Percentiles rank a stretch among this genome's conserved stretches.
Conservation (phyloP, 2,888 invertebrate species). For the Iselma pallidipennis region DNA sequence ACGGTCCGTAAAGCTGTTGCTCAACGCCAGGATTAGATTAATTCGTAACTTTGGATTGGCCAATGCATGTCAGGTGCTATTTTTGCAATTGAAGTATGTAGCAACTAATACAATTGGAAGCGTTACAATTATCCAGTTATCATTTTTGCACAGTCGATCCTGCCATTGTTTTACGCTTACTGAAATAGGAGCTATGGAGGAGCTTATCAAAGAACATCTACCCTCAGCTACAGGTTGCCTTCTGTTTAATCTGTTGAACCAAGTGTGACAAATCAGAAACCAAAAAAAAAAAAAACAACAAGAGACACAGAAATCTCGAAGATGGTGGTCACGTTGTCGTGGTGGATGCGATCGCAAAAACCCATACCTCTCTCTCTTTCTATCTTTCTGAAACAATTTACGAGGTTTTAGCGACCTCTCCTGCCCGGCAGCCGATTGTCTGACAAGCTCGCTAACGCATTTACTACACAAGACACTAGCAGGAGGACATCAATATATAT, state of each 20-base stretch:
- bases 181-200: background rate
- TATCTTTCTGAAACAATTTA: constrained; percentile 33
- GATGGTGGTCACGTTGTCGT: constrained; percentile 35
- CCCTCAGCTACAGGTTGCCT: background rate
- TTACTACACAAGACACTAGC: constrained; percentile 46
- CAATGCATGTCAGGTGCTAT: background rate
- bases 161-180: background rate
- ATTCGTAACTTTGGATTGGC: background rate
- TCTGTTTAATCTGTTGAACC: background rate
- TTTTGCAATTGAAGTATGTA: background rate
- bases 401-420: constrained; percentile 39
- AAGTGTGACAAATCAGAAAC: background rate
- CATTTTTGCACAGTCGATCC: too few species aligned
- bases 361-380: background rate
- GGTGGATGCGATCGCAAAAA: constrained; percentile 39
- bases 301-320: background rate
- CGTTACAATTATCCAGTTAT: too few species aligned
- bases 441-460: constrained; percentile 51
- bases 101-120: too few species aligned
- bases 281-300: too few species aligned
- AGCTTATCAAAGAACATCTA: background rate
- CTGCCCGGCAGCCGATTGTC: constrained; percentile 50
- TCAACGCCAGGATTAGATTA: background rate
- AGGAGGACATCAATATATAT: constrained; percentile 52
- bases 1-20: background rate